Conservation (phyloP, 2,797 vertebrate genomes). For the Carduelis carduelis region DNA sequence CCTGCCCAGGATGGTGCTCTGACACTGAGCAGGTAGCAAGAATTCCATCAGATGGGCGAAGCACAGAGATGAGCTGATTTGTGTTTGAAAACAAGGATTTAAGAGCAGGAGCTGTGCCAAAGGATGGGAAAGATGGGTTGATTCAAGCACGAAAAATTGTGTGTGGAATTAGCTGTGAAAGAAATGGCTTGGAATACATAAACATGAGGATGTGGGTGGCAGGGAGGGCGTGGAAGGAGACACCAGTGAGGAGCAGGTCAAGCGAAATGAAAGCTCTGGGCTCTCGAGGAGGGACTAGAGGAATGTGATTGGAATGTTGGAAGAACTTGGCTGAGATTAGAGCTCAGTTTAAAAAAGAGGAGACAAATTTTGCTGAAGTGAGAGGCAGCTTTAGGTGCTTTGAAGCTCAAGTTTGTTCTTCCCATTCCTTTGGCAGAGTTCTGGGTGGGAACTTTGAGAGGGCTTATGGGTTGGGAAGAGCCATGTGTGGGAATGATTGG, state of each 20-base stretch:
- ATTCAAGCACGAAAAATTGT: background rate
- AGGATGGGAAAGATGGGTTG: background rate
- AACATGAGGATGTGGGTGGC: background rate
- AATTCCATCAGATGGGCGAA: rapidly evolving
- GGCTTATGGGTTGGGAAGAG: background rate
- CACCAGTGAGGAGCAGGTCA: background rate
- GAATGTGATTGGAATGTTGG: background rate
- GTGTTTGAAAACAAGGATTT: background rate
- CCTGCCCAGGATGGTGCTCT: background rate
- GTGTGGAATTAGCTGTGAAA: background rate
- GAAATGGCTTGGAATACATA: background rate
- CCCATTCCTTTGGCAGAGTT: background rate
- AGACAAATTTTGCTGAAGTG: background rate
- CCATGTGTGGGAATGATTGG: background rate
- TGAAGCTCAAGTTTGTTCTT: background rate
- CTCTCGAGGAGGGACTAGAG: background rate
- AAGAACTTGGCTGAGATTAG: background rate
- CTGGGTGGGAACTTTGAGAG: background rate
- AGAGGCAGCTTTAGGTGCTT: background rate
- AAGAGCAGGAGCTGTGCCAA: rapidly evolving
- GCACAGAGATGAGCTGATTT: rapidly evolving
- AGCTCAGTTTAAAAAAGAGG: background rate
- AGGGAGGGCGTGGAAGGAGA: background rate
- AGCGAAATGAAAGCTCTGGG: background rate
- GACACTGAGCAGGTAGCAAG: background rate